Conservation (phyloP, 2,888 invertebrate genomes). For the Metopia argyrocephala region DNA sequence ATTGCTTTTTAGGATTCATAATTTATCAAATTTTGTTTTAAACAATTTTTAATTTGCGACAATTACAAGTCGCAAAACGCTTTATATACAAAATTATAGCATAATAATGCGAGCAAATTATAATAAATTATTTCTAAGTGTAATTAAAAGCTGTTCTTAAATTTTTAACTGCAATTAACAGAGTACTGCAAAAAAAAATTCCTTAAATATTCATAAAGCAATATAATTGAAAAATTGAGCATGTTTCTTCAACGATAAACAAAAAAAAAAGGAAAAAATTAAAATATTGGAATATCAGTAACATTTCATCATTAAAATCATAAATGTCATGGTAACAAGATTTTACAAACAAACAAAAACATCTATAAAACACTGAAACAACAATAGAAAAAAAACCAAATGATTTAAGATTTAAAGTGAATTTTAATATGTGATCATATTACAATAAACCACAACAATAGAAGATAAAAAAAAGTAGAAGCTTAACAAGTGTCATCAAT, state of each 20-base stretch:
- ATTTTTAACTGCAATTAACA: conserved; percentile 11
- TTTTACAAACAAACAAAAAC: conserved; percentile 6
- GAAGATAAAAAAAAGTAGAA: conserved; percentile 31
- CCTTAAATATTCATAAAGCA: conserved; percentile 33
- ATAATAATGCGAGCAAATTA: too few species aligned
- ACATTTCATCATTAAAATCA: conserved; percentile 51
- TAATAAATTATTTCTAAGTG: too few species aligned
- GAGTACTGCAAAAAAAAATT: background rate
- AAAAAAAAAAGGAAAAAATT: background rate
- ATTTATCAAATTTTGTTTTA: too few species aligned
- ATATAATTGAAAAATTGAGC: conserved; percentile 38
- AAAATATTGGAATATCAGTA: conserved; percentile 9
- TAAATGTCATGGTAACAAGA: conserved; percentile 62
- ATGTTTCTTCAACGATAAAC: conserved; percentile 31
- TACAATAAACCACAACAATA: conserved; percentile 35
- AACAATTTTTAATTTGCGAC: too few species aligned
- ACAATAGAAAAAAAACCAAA: conserved; percentile 14
- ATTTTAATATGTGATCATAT: conserved; percentile 2
- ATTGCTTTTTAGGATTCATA: too few species aligned
- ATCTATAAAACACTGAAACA: background rate
- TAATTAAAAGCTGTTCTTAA: background rate
- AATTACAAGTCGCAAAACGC: too few species aligned
- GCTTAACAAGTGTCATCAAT: conserved; percentile 52
- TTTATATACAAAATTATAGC: too few species aligned
- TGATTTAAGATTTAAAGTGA: conserved; percentile 31